Evolutionary conservation across 2,113 vertebrate genomes (phyloP).

Genomic region (Scytalopus superciliaris): DNA sequence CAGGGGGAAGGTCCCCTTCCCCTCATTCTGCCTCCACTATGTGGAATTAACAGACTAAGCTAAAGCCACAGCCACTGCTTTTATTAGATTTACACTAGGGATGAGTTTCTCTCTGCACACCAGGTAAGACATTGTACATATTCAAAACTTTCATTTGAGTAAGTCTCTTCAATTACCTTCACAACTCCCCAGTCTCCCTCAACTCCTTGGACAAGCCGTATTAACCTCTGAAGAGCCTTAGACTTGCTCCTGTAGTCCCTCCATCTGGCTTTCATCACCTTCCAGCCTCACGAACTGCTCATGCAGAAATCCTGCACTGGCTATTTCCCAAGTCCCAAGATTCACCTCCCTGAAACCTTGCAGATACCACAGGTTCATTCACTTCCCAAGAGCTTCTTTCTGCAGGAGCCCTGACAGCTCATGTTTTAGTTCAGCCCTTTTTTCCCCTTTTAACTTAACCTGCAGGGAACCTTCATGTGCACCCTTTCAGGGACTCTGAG

Average conservation of each 20-base stretch:
- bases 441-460: neutral
- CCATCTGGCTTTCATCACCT: neutral
- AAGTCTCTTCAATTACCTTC: neutral
- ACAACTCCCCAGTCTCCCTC: neutral
- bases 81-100: neutral
- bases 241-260: neutral
- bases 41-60: neutral
- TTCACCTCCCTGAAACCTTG: neutral
- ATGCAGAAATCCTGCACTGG: neutral
- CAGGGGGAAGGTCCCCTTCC: neutral
- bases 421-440: neutral
- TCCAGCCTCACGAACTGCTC: neutral
- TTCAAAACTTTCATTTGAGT: neutral
- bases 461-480: neutral
- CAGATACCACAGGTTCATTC: neutral
- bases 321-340: neutral
- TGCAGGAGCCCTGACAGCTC: neutral
- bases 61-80: neutral
- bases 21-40: neutral
- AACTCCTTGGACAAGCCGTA: neutral
- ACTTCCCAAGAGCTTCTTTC: neutral
- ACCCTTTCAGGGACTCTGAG: neutral
- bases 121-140: neutral
- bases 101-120: neutral
- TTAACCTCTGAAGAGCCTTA: neutral